These are phyloP conservation scores for Incurvaria masculella DNA, from an alignment of 2,888 invertebrate genomes.

Conservation along the genomic window DNA sequence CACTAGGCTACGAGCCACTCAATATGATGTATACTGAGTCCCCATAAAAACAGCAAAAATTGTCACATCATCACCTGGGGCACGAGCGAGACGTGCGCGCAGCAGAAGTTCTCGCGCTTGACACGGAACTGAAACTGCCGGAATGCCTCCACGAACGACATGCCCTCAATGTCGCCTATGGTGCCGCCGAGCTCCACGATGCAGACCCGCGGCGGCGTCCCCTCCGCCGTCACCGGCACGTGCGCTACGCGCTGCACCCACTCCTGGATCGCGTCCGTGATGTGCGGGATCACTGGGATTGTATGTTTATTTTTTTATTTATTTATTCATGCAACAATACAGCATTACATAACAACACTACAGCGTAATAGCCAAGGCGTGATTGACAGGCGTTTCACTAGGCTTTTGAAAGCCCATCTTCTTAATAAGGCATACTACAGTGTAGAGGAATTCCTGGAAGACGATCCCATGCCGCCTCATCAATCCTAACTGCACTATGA, in stretches of 20 bases:
- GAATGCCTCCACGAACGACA: slow-evolving; percentile 99
- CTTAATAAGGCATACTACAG: too few species aligned
- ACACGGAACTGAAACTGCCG: slow-evolving; percentile 96
- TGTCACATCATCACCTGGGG: slow-evolving; percentile 65
- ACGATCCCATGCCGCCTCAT: too few species aligned
- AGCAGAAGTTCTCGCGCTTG: slow-evolving; percentile 90
- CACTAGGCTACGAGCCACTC: too few species aligned
- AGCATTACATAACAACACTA: not conserved
- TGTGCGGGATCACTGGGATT: slow-evolving; percentile 88
- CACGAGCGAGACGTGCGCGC: slow-evolving; percentile 95
- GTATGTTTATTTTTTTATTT: not conserved
- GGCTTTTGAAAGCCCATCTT: too few species aligned
- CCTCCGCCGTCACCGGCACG: slow-evolving; percentile 74
- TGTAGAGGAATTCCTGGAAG: too few species aligned
- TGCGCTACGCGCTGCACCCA: slow-evolving; percentile 94
- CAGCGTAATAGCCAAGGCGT: too few species aligned
- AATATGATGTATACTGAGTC: too few species aligned
- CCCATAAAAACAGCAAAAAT: not conserved
- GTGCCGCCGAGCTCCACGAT: slow-evolving; percentile 96
- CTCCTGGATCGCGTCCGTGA: slow-evolving; percentile 97
- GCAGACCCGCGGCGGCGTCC: slow-evolving; percentile 72
- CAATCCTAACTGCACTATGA: too few species aligned
- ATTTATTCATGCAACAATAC: too few species aligned
- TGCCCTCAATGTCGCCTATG: slow-evolving; percentile 98
- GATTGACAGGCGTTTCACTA: too few species aligned